Percentiles rank a stretch among this genome's conserved stretches.
These are phyloP conservation scores for Hydrolagus affinis DNA, from an alignment of 2,113 vertebrate genomes.

Conservation along the genomic window DNA sequence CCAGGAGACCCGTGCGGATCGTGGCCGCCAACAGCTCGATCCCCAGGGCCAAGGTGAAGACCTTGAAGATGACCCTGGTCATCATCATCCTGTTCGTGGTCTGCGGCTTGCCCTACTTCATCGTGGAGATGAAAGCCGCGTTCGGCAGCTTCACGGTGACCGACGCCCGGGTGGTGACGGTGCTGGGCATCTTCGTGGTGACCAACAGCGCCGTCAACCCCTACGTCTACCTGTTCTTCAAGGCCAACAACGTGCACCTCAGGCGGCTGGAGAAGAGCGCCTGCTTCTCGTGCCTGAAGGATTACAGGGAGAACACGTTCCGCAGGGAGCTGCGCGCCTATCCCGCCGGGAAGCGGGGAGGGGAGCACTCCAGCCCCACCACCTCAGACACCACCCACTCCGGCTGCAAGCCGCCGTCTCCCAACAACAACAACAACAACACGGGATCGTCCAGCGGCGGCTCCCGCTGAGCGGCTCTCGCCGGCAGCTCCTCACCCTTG, in stretches of 20 bases:
- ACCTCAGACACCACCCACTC: not conserved
- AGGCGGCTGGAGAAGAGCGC: slow-evolving; percentile 36
- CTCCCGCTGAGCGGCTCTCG: slow-evolving; percentile 1
- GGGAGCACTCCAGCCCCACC: slow-evolving; percentile 22
- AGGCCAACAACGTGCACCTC: slow-evolving; percentile 37
- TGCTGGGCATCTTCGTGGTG: slow-evolving; percentile 44
- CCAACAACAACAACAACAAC: not conserved
- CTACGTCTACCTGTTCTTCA: slow-evolving; percentile 53
- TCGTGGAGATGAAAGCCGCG: slow-evolving; percentile 43
- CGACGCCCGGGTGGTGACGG: slow-evolving; percentile 34
- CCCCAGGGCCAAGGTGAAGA: slow-evolving; percentile 47
- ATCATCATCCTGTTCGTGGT: slow-evolving; percentile 48
- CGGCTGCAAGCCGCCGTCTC: not conserved
- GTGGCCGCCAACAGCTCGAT: slow-evolving; percentile 37
- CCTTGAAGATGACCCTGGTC: slow-evolving; percentile 52
- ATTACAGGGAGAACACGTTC: slow-evolving; percentile 33
- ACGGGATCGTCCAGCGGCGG: not conserved
- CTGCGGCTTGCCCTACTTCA: slow-evolving; percentile 51
- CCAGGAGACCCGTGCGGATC: slow-evolving; percentile 21
- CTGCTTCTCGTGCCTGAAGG: slow-evolving; percentile 37
- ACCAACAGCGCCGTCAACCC: slow-evolving; percentile 50
- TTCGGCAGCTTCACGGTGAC: slow-evolving; percentile 26
- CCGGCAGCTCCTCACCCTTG: too few relatives aligned
- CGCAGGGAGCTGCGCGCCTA: slow-evolving; percentile 33
- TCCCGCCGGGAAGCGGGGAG: slow-evolving; percentile 22